Conservation (phyloP, 30 jellyfish, hydroid and myxozoan genomes). For the Turritopsis dohrnii region DNA sequence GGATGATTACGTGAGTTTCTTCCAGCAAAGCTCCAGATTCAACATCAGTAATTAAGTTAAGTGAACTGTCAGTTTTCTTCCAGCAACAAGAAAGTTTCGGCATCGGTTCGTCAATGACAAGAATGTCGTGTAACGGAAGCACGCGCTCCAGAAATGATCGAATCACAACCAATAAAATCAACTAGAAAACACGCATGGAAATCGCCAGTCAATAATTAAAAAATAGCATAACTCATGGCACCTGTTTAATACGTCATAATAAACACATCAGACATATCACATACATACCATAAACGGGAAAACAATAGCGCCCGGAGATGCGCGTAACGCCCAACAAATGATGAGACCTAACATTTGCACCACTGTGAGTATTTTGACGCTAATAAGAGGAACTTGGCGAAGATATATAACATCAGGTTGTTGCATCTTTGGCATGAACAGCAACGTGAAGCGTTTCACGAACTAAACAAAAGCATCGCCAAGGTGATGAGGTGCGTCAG, state of each 20-base stretch:
- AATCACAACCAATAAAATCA: slow-evolving; percentile 44
- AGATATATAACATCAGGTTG: slow-evolving; percentile 79
- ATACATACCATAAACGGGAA: slow-evolving; percentile 81
- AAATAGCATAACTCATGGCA: too few relatives aligned
- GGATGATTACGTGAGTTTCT: neutral
- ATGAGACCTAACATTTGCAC: slow-evolving; percentile 53
- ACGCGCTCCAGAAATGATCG: slow-evolving; percentile 54
- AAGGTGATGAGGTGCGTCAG: too few relatives aligned
- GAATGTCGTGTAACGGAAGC: slow-evolving; percentile 50
- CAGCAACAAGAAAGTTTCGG: slow-evolving; percentile 48
- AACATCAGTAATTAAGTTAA: slow-evolving; percentile 38
- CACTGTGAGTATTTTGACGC: slow-evolving; percentile 59
- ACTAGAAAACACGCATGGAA: slow-evolving; percentile 27
- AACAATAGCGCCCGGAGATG: slow-evolving; percentile 63
- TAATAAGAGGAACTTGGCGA: slow-evolving; percentile 79
- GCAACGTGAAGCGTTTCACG: slow-evolving; percentile 52
- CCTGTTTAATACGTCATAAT: neutral
- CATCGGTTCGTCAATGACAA: slow-evolving; percentile 60
- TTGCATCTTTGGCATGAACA: slow-evolving; percentile 67
- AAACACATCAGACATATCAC: neutral
- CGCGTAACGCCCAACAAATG: slow-evolving; percentile 48
- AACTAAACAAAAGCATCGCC: slow-evolving; percentile 39
- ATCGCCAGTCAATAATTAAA: too few relatives aligned
- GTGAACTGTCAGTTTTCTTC: slow-evolving; percentile 34
- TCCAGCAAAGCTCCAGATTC: slow-evolving; percentile 41